Evolutionary conservation across 2,797 vertebrate species (phyloP).

Genomic region (Phataginus tetradactyla): DNA sequence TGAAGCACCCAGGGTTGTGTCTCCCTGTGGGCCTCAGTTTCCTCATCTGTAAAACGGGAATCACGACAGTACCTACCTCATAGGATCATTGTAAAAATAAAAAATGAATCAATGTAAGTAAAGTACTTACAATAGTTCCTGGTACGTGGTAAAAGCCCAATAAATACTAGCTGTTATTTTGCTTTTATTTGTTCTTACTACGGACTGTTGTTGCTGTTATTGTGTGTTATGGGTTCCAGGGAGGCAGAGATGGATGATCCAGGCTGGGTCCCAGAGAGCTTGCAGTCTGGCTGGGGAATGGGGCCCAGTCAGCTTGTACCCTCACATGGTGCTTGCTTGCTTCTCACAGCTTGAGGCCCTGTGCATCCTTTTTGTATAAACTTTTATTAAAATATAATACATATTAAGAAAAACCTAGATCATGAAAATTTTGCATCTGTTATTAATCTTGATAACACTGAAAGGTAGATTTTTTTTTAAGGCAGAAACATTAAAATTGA

Average conservation of each 20-base stretch:
- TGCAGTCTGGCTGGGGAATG: no score
- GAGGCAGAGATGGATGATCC: neutral
- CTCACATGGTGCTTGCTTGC: rapidly evolving
- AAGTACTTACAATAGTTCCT: neutral
- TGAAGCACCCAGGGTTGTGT: neutral
- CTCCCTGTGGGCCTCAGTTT: neutral
- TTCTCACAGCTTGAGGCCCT: rapidly evolving
- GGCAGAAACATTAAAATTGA: neutral
- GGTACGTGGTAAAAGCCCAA: neutral
- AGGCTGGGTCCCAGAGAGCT: no score
- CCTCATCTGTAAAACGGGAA: neutral
- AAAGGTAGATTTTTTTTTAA: neutral
- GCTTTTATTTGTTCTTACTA: neutral
- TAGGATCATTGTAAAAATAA: neutral
- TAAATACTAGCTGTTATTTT: neutral
- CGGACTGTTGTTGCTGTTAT: neutral
- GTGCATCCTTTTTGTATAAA: neutral
- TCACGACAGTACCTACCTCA: neutral
- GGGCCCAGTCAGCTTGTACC: rapidly evolving
- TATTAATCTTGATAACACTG: neutral
- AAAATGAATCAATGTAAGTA: neutral
- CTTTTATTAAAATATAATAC: neutral
- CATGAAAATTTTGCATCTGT: neutral
- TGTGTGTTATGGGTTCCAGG: neutral
- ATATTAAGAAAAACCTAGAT: neutral